Conservation (phyloP, 2,888 invertebrate genomes). For the Scaptomyza reducta region DNA sequence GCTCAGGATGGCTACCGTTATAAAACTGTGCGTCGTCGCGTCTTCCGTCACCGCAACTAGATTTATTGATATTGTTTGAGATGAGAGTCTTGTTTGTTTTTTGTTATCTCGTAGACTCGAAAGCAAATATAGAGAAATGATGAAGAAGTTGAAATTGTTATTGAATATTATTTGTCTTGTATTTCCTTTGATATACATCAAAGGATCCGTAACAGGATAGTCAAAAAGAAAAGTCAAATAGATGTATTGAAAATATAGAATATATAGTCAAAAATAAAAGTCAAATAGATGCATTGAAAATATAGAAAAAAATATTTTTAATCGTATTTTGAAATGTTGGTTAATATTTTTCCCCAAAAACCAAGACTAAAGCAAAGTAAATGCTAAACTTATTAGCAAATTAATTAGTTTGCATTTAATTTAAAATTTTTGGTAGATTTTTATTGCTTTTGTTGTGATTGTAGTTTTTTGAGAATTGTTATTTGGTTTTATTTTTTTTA, state of each 20-base stretch:
- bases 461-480: no score
- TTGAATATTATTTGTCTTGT: conserved; percentile 44
- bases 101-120: conserved; percentile 53
- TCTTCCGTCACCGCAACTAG: conserved; percentile 68
- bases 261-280: neutral
- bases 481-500: no score
- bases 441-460: no score
- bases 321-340: neutral
- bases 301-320: neutral
- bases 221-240: neutral
- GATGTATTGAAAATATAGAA: neutral
- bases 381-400: no score
- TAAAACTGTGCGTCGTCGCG: conserved; percentile 68
- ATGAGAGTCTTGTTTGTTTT: conserved; percentile 53
- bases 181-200: conserved; percentile 59
- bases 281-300: neutral
- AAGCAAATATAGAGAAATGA: conserved; percentile 17
- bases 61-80: neutral
- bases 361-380: no score
- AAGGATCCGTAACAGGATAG: conserved; percentile 58
- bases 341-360: no score
- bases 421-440: no score
- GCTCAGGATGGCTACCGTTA: conserved; percentile 68
- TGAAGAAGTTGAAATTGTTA: conserved; percentile 21
- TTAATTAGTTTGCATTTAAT: no score